Evolutionary conservation across 92 coral and sea anemone species (phyloP).

Genomic region (Paramuricea clavata): DNA sequence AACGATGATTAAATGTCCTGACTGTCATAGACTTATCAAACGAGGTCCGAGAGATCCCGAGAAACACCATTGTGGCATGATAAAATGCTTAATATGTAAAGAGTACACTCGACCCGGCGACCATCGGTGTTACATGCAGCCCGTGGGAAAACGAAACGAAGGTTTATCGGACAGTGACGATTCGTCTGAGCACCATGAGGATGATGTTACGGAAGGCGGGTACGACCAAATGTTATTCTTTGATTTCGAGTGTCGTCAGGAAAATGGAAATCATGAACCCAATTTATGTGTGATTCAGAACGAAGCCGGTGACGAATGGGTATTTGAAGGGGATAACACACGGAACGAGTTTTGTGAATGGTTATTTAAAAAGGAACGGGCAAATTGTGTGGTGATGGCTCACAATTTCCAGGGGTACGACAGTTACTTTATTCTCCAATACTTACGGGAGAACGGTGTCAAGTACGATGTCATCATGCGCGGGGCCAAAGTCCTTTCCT

Average conservation of each 20-base stretch:
- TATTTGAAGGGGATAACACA: background rate
- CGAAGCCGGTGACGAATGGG: background rate
- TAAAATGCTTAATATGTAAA: no score
- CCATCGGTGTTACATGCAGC: no score
- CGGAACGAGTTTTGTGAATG: background rate
- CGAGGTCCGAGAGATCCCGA: no score
- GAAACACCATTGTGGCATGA: no score
- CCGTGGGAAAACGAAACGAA: no score
- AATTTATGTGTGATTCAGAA: background rate
- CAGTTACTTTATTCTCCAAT: background rate
- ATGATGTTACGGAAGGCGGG: no score
- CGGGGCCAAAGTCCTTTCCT: background rate
- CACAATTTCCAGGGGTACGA: constrained; percentile 19
- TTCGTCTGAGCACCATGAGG: no score
- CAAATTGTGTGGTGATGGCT: background rate
- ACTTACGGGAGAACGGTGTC: background rate
- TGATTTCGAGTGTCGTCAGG: background rate
- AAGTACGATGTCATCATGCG: background rate
- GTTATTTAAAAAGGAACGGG: background rate
- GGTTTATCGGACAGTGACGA: no score
- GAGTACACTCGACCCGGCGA: no score
- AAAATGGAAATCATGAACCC: background rate
- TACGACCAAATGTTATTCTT: no score
- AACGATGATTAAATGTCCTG: no score
- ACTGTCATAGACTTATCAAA: no score